Conservation (phyloP, 2,797 vertebrate genomes). For the Crax fasciolata region DNA sequence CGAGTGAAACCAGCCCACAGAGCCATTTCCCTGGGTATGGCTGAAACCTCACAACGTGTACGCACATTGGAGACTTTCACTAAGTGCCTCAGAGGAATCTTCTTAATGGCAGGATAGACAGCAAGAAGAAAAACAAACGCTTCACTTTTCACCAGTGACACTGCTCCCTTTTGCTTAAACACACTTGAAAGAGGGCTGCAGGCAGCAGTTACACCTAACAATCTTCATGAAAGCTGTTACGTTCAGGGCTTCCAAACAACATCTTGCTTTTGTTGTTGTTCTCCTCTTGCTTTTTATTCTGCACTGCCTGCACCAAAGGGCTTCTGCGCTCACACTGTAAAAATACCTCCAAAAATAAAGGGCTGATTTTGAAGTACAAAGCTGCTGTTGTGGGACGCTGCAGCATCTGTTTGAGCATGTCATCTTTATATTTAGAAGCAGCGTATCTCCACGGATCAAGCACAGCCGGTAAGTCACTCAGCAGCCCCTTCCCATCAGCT, state of each 20-base stretch:
- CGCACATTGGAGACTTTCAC: slow-evolving; percentile 16
- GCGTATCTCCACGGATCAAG: background rate
- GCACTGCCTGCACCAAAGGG: background rate
- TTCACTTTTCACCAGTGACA: background rate
- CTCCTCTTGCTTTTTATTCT: slow-evolving; percentile 16
- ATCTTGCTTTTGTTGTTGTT: background rate
- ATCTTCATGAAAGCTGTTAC: slow-evolving; percentile 42
- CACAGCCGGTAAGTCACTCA: background rate
- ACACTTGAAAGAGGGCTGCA: slow-evolving; percentile 12
- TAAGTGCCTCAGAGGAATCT: slow-evolving; percentile 7
- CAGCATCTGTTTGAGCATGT: slow-evolving; percentile 45
- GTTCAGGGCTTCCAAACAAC: slow-evolving; percentile 12
- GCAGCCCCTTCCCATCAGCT: slow-evolving; percentile 5
- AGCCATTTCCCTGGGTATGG: background rate
- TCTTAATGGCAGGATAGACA: background rate
- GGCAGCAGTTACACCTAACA: slow-evolving; percentile 38
- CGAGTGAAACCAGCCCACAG: slow-evolving; percentile 33
- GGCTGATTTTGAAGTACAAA: slow-evolving; percentile 42
- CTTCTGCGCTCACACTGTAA: background rate
- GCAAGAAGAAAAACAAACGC: slow-evolving; percentile 10
- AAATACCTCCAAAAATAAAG: background rate
- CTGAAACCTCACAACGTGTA: background rate
- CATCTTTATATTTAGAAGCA: slow-evolving; percentile 56
- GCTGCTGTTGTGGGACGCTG: slow-evolving; percentile 24
- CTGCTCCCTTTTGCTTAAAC: slow-evolving; percentile 36